A percentile compares a stretch with the other conserved stretches of the same genome.
Evolutionary conservation across 2,113 vertebrate genomes (phyloP).

Genomic region (Engystomops pustulosus): DNA sequence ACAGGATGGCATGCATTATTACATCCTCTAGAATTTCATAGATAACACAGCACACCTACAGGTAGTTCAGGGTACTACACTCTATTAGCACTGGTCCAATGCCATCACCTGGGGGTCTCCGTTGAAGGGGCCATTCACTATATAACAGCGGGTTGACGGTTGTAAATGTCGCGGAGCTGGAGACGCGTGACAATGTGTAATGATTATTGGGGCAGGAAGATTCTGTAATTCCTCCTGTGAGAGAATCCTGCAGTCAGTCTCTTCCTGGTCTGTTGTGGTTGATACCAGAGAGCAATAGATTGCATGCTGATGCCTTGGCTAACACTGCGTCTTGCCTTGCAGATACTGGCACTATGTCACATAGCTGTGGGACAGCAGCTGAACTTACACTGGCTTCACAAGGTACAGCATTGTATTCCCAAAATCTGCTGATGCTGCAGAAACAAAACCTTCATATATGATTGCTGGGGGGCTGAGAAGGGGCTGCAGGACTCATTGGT

Average conservation of each 20-base stretch:
- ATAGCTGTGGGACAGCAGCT: slow-evolving; percentile 93
- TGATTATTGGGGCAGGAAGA: not conserved
- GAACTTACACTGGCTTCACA: slow-evolving; percentile 97
- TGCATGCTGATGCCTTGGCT: not conserved
- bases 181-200: too few species aligned
- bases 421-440: too few species aligned
- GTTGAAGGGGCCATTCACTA: too few species aligned
- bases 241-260: too few species aligned
- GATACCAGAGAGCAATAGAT: not conserved
- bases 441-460: too few species aligned
- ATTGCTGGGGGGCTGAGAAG: too few species aligned
- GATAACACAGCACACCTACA: not conserved
- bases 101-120: too few species aligned
- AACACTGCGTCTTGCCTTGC: slow-evolving; percentile 49
- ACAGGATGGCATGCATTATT: not conserved
- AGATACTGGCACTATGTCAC: slow-evolving; percentile 94
- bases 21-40: not conserved
- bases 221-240: not conserved
- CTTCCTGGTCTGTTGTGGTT: not conserved
- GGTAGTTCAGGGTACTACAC: not conserved
- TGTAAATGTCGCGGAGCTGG: too few species aligned
- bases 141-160: too few species aligned
- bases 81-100: too few species aligned
- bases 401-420: slow-evolving; percentile 75
- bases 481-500: too few species aligned